Evolutionary conservation across 2,797 vertebrate genomes (phyloP).

Genomic region (Apogon talboti): DNA sequence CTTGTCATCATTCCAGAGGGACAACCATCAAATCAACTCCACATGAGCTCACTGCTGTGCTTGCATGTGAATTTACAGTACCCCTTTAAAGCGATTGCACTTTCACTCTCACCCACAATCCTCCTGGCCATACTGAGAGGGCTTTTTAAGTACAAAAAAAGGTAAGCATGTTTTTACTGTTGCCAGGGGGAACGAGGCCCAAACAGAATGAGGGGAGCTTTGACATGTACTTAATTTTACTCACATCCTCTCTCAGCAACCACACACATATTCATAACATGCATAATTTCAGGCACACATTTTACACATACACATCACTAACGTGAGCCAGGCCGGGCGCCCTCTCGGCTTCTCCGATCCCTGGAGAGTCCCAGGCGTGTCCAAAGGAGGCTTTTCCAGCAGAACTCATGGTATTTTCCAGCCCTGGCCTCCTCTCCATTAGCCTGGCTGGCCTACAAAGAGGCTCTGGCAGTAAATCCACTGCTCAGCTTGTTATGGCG

Average conservation of each 20-base stretch:
- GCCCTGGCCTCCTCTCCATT: slow-evolving; percentile 59
- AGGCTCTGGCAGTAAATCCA: slow-evolving; percentile 74
- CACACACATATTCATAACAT: slow-evolving; percentile 51
- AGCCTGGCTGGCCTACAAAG: slow-evolving; percentile 75
- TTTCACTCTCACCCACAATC: slow-evolving; percentile 16
- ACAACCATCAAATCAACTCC: slow-evolving; percentile 40
- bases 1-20: slow-evolving; percentile 36
- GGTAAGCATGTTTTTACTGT: slow-evolving; percentile 76
- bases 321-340: slow-evolving; percentile 52
- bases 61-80: slow-evolving; percentile 37
- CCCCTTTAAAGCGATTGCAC: slow-evolving; percentile 43
- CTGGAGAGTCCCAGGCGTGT: slow-evolving; percentile 71
- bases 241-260: slow-evolving; percentile 58
- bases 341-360: slow-evolving; percentile 48
- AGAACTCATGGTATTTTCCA: slow-evolving; percentile 79
- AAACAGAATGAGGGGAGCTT: slow-evolving; percentile 74
- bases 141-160: slow-evolving; percentile 40
- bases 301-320: slow-evolving; percentile 41
- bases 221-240: slow-evolving; percentile 71
- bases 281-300: slow-evolving; percentile 39
- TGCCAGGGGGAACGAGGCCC: slow-evolving; percentile 70
- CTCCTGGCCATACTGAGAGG: slow-evolving; percentile 34
- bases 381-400: slow-evolving; percentile 68
- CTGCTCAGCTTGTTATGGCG: slow-evolving; percentile 72
- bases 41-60: slow-evolving; percentile 38